Evolutionary conservation across 2,797 vertebrate species (phyloP), one percentile per base, ranked within the genome.

Genomic region (Leptatherina wallacei): DNA sequence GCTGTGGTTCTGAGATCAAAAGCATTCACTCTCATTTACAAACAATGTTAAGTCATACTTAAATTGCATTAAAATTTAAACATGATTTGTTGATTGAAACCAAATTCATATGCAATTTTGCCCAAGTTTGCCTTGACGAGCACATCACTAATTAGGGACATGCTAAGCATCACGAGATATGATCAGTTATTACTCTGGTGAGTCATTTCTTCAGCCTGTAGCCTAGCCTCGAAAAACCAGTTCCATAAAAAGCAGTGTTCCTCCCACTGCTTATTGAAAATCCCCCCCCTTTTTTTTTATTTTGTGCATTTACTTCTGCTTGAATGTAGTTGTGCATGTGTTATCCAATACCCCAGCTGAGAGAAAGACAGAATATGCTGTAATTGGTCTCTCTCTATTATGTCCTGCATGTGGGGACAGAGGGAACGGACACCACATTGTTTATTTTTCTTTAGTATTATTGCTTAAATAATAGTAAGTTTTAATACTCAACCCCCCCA

Each of bases 261-360:
- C 57, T 49, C 67, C 54, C 74, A 64, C 73, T 77, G 57, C 80
- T 76, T 66, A 61, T 71, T 71, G 65, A 81, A 86, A 76, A 77
- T 24, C 80, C 77, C 75, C 24, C 24, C 75, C 24, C 24, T 27
- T 27, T 27, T 27, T 27, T 77, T 69, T 70, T 82, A 69, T 76
- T 61, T 68, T 75, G 62, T 71, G 71, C 76, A 77, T 76, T 82
- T 78, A 75, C 73, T 83, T 87, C 76, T 78, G 80, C 80, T 78
- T 55, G 62, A 86, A 77, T 83, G 84, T 79, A 77, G 76, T 56
- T 75, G 71, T 85, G 87, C 87, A 89, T 90, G 88, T 71, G 81
- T 70, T 73, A 83, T 72, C 51, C 63, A 83, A 72, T 75, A 66
- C 84, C 86, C 73, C 75, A 72, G 80, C 69, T 73, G 65, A 78